Evolutionary conservation across 2,888 invertebrate genomes (phyloP).

Genomic region (Nomada ruficornis): DNA sequence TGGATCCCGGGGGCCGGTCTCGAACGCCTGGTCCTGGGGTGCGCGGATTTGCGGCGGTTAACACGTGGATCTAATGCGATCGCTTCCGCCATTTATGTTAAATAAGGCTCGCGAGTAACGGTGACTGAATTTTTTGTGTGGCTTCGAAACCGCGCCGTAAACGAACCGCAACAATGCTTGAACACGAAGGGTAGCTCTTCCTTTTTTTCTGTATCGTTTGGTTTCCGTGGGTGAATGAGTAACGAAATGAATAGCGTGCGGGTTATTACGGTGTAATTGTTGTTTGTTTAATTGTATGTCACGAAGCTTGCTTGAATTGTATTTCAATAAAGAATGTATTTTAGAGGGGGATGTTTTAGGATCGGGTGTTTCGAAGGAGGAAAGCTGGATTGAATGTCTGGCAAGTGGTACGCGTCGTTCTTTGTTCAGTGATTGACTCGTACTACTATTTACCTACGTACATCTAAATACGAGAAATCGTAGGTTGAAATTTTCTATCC

Average conservation of each 20-base stretch:
- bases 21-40: constrained; percentile 20
- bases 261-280: neutral
- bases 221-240: neutral
- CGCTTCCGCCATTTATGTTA: constrained; percentile 74
- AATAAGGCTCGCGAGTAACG: constrained; percentile 60
- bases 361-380: neutral
- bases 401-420: neutral
- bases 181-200: constrained; percentile 4
- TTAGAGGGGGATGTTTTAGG: too few species aligned
- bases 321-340: too few species aligned
- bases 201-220: neutral
- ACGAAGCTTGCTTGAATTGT: too few species aligned
- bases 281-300: too few species aligned
- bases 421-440: constrained; percentile 21
- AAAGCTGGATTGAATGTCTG: neutral
- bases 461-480: neutral
- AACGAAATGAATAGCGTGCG: neutral
- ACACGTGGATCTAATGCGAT: constrained; percentile 72
- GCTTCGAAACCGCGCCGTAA: constrained; percentile 25
- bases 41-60: constrained; percentile 64
- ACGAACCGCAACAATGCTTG: constrained; percentile 19
- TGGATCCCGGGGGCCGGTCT: constrained; percentile 40
- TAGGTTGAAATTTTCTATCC: neutral
- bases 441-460: constrained; percentile 24
- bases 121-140: constrained; percentile 47